Conservation (phyloP, 2,113 vertebrate genomes). For the Prochilodus magdalenae region DNA sequence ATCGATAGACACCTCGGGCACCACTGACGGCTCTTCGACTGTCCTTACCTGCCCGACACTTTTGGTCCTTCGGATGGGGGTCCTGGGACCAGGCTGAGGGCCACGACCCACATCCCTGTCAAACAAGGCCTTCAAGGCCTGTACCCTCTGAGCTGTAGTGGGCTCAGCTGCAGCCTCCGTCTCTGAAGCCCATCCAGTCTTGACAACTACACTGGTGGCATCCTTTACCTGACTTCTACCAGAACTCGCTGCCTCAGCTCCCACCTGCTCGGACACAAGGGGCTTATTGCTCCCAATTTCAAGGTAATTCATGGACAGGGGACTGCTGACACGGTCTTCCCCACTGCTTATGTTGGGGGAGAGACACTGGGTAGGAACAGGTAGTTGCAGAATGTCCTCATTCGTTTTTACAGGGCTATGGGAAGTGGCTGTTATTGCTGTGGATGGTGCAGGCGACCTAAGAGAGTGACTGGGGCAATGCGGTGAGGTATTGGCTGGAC, state of each 20-base stretch:
- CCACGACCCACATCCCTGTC: constrained; percentile 41
- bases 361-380: constrained; percentile 20
- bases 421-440: constrained; percentile 57
- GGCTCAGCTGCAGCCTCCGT: constrained; percentile 4
- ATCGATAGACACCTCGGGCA: constrained; percentile 82
- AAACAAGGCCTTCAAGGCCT: constrained; percentile 57
- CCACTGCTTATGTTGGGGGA: not conserved
- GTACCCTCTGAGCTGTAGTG: not conserved
- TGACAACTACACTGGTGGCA: constrained; percentile 1
- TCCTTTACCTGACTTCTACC: not conserved
- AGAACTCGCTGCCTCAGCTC: constrained; percentile 3
- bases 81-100: constrained; percentile 44
- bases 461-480: constrained; percentile 27
- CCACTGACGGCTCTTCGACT: constrained; percentile 65
- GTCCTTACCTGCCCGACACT: constrained; percentile 74
- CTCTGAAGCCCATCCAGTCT: constrained; percentile 26
- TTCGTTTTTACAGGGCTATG: constrained; percentile 44
- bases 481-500: constrained; percentile 52
- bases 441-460: constrained; percentile 43
- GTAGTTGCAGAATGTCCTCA: constrained; percentile 23
- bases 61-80: constrained; percentile 74
- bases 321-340: constrained; percentile 20
- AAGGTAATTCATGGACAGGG: constrained; percentile 45
- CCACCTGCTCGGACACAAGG: constrained; percentile 16
- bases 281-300: constrained; percentile 37